Evolutionary conservation across 2,888 invertebrate species (phyloP), one percentile per base, ranked within the genome.

Genomic region (Pyrochroa serraticornis): DNA sequence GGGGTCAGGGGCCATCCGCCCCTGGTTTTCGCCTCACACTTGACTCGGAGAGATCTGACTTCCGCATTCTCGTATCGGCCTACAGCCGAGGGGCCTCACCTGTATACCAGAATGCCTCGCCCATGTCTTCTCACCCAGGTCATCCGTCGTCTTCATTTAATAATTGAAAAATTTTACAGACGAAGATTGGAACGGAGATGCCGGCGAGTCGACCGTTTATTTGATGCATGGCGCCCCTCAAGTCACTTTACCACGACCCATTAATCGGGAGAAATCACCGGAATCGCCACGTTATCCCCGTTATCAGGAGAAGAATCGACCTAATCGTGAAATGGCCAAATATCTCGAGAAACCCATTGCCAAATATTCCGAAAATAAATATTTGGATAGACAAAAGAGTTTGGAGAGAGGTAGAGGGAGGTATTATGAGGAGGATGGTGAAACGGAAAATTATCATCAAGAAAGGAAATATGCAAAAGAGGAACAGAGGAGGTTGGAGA

Each of bases 111-210:
- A 22, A 22, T 5, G 68, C 68, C 67, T 67, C 66, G 66, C 70
- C 70, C 70, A 65, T 60, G 37, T 39, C 14, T 22, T 14, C 12
- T 14, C 22, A 3, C 3, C 2, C 5, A 38, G 9, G 7, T 31
- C 32, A 38, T 48, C 10, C 36, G 30, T 37, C 30, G 32, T 37
- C 38, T 49, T 33, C 33, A 30, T 2, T 38, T 33, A n/a, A 14
- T 32, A 31, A 10, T 38, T 10, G 38, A 56, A 36, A 46, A 42
- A 41, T 44, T 72, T 85, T 86, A 6, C 84, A 91, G 90, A 90
- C 79, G 90, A 91, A 71, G 90, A 91, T 73, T 90, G 90, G 90
- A 87, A 84, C 42, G 84, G 84, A 61, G 85, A 87, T 65, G 84
- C 85, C 10, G 84, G 84, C 7, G 82, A 82, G 58, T 80, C 80